Base-by-base conservation (phyloP, 2,888 invertebrate genomes). In the Sabellastarte sp. region DNA sequence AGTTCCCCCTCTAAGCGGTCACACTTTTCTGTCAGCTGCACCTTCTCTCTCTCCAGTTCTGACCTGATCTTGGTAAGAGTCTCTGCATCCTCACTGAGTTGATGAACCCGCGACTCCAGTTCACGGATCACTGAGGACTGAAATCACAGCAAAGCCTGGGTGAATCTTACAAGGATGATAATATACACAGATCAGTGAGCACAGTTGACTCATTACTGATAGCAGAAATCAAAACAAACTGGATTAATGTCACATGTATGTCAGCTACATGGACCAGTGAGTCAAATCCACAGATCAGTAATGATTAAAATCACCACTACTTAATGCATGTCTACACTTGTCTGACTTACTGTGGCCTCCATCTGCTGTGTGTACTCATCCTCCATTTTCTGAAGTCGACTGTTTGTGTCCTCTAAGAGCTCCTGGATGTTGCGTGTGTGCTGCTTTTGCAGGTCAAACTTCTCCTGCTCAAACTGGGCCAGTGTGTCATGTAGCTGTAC, bases 391-490 rank as follows among this genome's bases (percentile, higher is more conserved):
- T 75, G 74, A 32, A 82, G 76, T 26, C 81, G 66, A 20, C 70
- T 69, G 64, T 81, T 81, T 10, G 82, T 82, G 63, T 82, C 82
- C 65, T 82, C 82, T 57, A 82, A 67, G 51, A 82, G 76, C 60
- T 81, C 81, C 69, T 82, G 81, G 50, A 82, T 81, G 65, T 77
- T 80, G 66, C 76, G 76, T 3, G 82, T 81, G 70, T 82, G 82
- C 41, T 77, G 77, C 62, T 79, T 80, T 69, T 82, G 81, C 71
- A 82, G 74, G 50, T 81, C 80, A 74, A 81, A 79, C 72, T 82
- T 82, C 64, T 82, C 81, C 63, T 80, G 77, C 64, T 82, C 82
- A 75, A 81, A 80, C 50, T 79, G 77, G 5, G 76, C 65, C 52
- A 78, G 71, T 32, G 76, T 65, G 64, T 80, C 80, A 64, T 80